Conservation (phyloP, 2,888 invertebrate genomes). For the Cremastinae sp. region DNA sequence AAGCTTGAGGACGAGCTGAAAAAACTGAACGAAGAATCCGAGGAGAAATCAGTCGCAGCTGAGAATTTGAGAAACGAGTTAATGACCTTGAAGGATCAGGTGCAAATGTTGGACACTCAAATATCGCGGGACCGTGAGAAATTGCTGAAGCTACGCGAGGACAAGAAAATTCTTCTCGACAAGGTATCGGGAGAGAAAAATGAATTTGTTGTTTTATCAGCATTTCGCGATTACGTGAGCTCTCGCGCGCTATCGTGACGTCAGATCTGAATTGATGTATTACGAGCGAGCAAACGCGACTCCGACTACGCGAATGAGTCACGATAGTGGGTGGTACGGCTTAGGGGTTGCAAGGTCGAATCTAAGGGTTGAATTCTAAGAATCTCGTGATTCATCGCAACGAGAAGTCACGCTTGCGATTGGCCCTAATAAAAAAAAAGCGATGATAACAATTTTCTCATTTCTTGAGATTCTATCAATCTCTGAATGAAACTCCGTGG, state of each 20-base stretch:
- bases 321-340: conserved; percentile 34
- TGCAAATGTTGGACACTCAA: conserved; percentile 73
- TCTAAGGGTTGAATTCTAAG: conserved; percentile 54
- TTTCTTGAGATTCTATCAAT: neutral
- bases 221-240: conserved; percentile 19
- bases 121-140: conserved; percentile 77
- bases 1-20: conserved; percentile 67
- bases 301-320: conserved; percentile 57
- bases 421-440: neutral
- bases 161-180: conserved; percentile 75
- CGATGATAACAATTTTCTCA: neutral
- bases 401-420: conserved; percentile 1
- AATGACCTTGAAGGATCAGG: conserved; percentile 68
- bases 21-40: conserved; percentile 66
- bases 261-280: conserved; percentile 22
- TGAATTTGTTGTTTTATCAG: neutral
- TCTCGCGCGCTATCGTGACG: conserved; percentile 44
- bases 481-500: neutral
- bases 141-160: conserved; percentile 75
- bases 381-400: conserved; percentile 65
- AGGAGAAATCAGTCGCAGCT: conserved; percentile 67
- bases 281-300: neutral
- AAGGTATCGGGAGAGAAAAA: conserved; percentile 68
- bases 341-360: conserved; percentile 47
- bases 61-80: conserved; percentile 76